Base-by-base conservation (phyloP, 1,140 invertebrate species). In the Apis dorsata region DNA sequence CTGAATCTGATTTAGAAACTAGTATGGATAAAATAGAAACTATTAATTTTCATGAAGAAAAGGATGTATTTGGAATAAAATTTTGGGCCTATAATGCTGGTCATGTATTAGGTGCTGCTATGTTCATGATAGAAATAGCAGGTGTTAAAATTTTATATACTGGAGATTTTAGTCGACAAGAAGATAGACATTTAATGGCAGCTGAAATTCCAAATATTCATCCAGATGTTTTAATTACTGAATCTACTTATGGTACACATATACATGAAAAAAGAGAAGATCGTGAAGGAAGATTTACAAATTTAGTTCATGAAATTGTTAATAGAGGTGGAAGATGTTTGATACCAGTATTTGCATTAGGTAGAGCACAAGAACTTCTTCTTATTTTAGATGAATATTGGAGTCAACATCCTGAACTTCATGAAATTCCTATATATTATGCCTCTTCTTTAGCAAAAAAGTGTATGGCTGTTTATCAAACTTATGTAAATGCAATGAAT, bases 71-170 rank as follows among this genome's bases (percentile, higher is more conserved):
- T 90, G 99, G 99, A 10, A 97, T 99, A 0, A 97, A 98, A 89
- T 99, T 99, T 94, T 99, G 99, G 98, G 98, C 98, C 1, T 99
- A 99, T 93, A 99, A 99, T 93, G 99, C 98, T 3, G 99, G 99
- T 0, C 99, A 99, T 94, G 99, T 99, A 0, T 94, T 99, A 1
- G 99, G 99, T 0, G 99, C 99, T 12, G 99, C 99, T 51, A 99
- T 99, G 99, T 99, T 99, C 92, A 99, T 99, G 98, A 99, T 99
- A 79, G 99, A 99, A 95, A 99, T 99, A 85, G 99, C 99, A 74
- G 99, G 91, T 59, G 93, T 94, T 7, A 93, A 97, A 95, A 96
- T 99, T 77, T 93, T 99, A 2, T 99, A 99, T 91, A 99, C 99
- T 0, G 99, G 99, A 0, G 99, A 99, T 91, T 99, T 99, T 93